Evolutionary conservation across 2,888 invertebrate species (phyloP), one percentile per base, ranked within the genome.

Genomic region (Mongoloraphidia duomilia): DNA sequence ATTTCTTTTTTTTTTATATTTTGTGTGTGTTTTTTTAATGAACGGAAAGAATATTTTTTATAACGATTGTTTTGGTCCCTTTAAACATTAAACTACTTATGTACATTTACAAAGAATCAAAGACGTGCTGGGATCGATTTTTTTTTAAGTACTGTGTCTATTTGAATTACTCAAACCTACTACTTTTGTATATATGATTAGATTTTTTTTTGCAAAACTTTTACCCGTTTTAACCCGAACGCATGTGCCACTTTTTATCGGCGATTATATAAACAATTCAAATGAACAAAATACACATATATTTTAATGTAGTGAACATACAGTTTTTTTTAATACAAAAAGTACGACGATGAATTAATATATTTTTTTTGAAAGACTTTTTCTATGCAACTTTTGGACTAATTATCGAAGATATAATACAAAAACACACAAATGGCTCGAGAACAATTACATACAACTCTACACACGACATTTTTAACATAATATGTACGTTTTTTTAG

Each of bases 161-260:
- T 17, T 26, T 39, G n/a, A 11, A 26, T 41, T 45, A 37, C 11
- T 33, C 41, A 45, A 34, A 35, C 14, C 41, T 43, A 48, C 41
- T 48, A 43, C 41, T 43, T 41, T 38, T 48, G 43, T 41, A 35
- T 48, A 43, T 11, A 33, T 34, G 36, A 46, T 46, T 11, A 38
- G 17, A 17, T 46, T 35, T 11, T 39, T 39, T 41, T 35, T 46
- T 40, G 38, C 35, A 49, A 34, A 47, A 33, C 41, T 46, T 47
- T 49, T 54, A 55, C 55, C 55, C 55, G 55, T 55, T 53, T 54
- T 49, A 43, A 44, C 50, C 55, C 55, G 54, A 55, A 55, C 55
- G 50, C 1, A 41, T 44, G 46, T 52, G 48, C 47, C 44, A 44
- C 47, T 46, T 45, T 38, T 11, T 37, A 34, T 35, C 49, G 49